These are phyloP conservation scores for Pangasius mekongensis DNA, from an alignment of 2,797 vertebrate genomes.

Conservation along the genomic window DNA sequence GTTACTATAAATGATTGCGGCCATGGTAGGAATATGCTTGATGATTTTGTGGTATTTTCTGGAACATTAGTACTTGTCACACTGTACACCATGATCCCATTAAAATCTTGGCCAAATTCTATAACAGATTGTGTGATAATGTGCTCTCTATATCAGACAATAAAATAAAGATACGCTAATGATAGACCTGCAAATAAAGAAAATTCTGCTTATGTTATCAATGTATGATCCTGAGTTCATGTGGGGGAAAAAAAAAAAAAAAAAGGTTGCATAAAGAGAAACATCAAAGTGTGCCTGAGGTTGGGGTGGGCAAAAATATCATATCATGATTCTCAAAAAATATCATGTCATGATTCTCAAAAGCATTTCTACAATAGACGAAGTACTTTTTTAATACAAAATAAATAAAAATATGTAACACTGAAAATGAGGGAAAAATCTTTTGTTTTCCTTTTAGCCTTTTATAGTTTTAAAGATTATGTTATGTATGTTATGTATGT, in stretches of 20 bases:
- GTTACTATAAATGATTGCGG: slow-evolving; percentile 15
- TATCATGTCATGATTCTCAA: background rate
- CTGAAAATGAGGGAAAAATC: background rate
- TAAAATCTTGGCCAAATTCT: background rate
- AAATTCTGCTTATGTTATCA: background rate
- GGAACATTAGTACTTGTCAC: background rate
- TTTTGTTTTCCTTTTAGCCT: no score
- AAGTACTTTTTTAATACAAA: background rate
- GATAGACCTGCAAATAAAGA: background rate
- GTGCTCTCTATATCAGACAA: background rate
- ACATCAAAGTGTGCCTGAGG: background rate
- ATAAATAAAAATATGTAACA: background rate
- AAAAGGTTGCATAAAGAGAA: background rate
- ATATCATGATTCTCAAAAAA: background rate
- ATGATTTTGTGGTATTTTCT: slow-evolving; percentile 17
- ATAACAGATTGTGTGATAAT: background rate
- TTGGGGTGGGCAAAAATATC: background rate
- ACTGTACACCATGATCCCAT: background rate
- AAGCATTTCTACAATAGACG: background rate
- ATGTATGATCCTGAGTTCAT: background rate
- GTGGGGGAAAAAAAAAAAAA: no score
- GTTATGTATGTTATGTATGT: no score
- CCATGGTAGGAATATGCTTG: background rate
- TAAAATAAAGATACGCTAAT: background rate
- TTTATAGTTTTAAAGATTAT: no score